Conservation (phyloP, 1,140 invertebrate genomes). For the Aphaenogaster floridana region DNA sequence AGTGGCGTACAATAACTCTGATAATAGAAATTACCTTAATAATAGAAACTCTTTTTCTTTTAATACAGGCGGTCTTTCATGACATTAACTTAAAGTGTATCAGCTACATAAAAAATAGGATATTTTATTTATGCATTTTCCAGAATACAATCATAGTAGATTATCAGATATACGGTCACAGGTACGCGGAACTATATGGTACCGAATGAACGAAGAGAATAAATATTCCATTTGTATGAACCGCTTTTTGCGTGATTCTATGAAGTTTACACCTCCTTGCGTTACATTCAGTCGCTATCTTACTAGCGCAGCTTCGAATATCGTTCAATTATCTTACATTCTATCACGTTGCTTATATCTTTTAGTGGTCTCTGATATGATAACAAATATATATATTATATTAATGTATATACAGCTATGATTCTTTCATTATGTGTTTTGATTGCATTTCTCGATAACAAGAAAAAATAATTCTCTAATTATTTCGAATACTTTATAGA, state of each 20-base stretch:
- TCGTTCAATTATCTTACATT: conserved; percentile 34
- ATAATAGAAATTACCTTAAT: not conserved
- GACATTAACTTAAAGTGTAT: not conserved
- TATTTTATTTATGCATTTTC: conserved; percentile 48
- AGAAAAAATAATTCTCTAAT: conserved; percentile 19
- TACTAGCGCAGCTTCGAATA: conserved; percentile 38
- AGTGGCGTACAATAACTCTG: not conserved
- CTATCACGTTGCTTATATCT: conserved; percentile 26
- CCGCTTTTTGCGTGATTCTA: not conserved
- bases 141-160: conserved; percentile 40
- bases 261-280: not conserved
- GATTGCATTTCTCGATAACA: conserved; percentile 10
- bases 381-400: conserved; percentile 48
- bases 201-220: conserved; percentile 21
- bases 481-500: not conserved
- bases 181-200: conserved; percentile 14
- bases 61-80: not conserved
- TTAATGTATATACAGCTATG: conserved; percentile 8
- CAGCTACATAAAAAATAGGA: conserved; percentile 46
- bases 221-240: conserved; percentile 22
- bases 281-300: conserved; percentile 35
- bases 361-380: conserved; percentile 48
- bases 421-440: conserved; percentile 10
- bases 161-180: conserved; percentile 29
- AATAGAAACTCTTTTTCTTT: conserved; percentile 5